Evolutionary conservation across 35 echinoderm and acorn worm species (phyloP), one percentile per base, ranked within the genome.

Genomic region (Anneissia japonica): DNA sequence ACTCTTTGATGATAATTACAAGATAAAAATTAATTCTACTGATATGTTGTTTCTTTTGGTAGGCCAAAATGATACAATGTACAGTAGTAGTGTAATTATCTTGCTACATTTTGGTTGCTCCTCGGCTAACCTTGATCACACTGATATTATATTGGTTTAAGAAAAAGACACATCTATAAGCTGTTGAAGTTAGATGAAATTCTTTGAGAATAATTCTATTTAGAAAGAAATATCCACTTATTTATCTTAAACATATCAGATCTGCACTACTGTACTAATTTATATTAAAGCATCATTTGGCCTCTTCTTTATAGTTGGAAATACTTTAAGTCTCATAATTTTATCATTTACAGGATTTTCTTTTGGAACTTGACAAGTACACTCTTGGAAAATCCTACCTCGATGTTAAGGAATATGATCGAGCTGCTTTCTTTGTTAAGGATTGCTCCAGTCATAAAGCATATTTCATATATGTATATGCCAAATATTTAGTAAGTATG

Each of bases 391-490:
- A 99, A 79, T 88, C 92, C 21, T 99, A 94, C 87, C 94, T 99
- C 83, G 96, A 99, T 82, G 74, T 99, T 51, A 88, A 87, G 79
- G 96, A 99, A 38, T 99, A 94, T 87, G 96, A 99, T 74, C 82
- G 96, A 85, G 96, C 96, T 76, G 96, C 96, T 38, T 94, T 91
- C 83, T 99, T 94, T 84, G 82, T 86, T 26, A 92, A 94, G n/a
- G 91, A 94, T 73, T 99, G 92, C 74, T 84, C 82, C 45, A 99
- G 89, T 75, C 38, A 77, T 36, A 99, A 87, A 26, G 92, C 89
- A 30, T 94, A 85, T 79, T 99, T 99, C 81, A 84, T 99, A 26
- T 90, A 94, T 88, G 73, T 93, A 23, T 99, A 99, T 92, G 91
- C 92, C 30, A 87, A 87, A 76, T 99, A 99, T 81, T 89, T 94